These are phyloP conservation scores for Plectropomus leopardus DNA, from an alignment of 2,113 vertebrate species.

Conservation along the genomic window DNA sequence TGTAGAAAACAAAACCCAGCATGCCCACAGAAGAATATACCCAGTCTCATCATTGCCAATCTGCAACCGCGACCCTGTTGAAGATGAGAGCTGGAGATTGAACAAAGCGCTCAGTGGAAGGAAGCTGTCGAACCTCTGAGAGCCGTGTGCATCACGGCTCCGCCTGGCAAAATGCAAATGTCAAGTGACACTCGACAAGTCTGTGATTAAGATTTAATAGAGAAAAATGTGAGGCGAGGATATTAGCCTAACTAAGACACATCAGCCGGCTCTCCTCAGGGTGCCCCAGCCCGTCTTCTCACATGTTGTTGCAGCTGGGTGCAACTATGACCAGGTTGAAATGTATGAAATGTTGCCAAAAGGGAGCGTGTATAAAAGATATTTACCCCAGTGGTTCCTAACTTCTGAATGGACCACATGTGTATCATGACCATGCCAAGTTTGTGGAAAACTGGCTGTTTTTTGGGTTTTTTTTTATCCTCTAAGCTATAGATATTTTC, in stretches of 20 bases:
- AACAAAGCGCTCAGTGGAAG: constrained; percentile 71
- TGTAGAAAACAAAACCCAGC: constrained; percentile 40
- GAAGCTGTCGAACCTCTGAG: constrained; percentile 64
- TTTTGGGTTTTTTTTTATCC: too few relatives aligned
- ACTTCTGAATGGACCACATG: too few relatives aligned
- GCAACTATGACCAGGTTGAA: constrained; percentile 13
- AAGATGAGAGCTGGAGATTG: constrained; percentile 63
- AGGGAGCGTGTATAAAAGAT: neutral
- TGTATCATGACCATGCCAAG: too few relatives aligned
- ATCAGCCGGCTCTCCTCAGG: constrained; percentile 73
- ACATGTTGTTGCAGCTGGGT: constrained; percentile 32
- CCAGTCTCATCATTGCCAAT: constrained; percentile 29
- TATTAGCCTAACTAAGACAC: constrained; percentile 81
- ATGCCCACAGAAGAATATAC: constrained; percentile 8
- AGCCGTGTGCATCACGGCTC: constrained; percentile 44
- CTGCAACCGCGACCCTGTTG: constrained; percentile 34
- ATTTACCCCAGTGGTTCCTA: too few relatives aligned
- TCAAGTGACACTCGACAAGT: constrained; percentile 86
- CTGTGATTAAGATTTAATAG: constrained; percentile 86
- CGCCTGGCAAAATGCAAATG: constrained; percentile 80
- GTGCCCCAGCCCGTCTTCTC: constrained; percentile 42
- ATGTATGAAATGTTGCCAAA: constrained; percentile 9
- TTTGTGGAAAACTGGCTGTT: too few relatives aligned
- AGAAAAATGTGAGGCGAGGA: constrained; percentile 83
- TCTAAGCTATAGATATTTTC: too few relatives aligned